Base-by-base conservation (phyloP, 2,888 invertebrate genomes). In the Lepas anatifera region DNA sequence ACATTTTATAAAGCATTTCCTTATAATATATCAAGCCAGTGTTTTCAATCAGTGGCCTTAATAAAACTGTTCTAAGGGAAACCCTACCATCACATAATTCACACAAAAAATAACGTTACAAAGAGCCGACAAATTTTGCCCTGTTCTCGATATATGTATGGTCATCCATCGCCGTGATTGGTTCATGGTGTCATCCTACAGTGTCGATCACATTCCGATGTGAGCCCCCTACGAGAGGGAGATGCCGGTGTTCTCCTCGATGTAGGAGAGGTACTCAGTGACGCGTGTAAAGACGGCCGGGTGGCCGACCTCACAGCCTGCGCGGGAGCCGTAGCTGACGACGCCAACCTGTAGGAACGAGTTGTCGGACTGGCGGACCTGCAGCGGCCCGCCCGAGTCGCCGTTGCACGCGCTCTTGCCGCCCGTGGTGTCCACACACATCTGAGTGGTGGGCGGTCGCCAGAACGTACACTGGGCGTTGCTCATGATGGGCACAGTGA, bases 251-350 rank as follows among this genome's bases (percentile, higher is more conserved):
- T 18, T 35, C 43, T 18, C 2, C 13, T 18, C 6, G 66, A 67
- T 67, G 25, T 29, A 67, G 37, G 6, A 18, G 13, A 67, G 67
- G 37, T 37, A 67, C 16, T 35, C 11, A 22, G 67, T 67, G 37
- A 67, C 37, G 22, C 67, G 25, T 18, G 67, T 67, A 39, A 67
- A 67, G 13, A 25, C 67, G 43, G 39, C 67, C 37, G 67, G 39
- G 18, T 22, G 2, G 67, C 67, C 67, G 10, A 22, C 4, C 22
- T 37, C 67, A 39, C 67, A 67, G 43, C 67, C 67, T 13, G 7
- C 2, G 66, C 22, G 11, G 16, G 66, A 37, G 67, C 39, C 67
- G 67, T 52, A 52, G 52, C 52, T 52, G 29, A 52, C 52, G 52
- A 52, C 18, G 16, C 52, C 52, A 3, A 52, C 29, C 52, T 29